Evolutionary conservation across 1,140 invertebrate species (phyloP).

Genomic region (Leptoteleia sp.): DNA sequence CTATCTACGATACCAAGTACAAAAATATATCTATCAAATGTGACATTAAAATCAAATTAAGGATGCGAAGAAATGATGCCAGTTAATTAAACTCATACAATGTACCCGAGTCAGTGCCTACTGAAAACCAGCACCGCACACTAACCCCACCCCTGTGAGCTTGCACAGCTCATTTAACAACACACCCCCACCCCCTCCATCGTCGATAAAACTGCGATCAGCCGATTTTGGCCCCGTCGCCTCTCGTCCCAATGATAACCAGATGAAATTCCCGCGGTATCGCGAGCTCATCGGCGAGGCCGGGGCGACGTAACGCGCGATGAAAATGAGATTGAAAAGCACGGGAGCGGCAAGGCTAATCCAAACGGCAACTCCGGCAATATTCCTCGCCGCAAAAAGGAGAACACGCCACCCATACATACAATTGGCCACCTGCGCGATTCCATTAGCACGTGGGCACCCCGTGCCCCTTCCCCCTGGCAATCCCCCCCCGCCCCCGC

Average conservation of each 20-base stretch:
- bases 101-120: too few species aligned
- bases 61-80: too few species aligned
- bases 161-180: constrained; percentile 1
- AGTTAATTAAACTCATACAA: too few species aligned
- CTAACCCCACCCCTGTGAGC: too few species aligned
- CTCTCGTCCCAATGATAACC: background rate
- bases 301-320: constrained; percentile 19
- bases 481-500: too few species aligned
- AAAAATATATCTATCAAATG: too few species aligned
- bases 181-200: background rate
- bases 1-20: too few species aligned
- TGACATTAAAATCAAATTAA: too few species aligned
- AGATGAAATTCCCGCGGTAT: constrained; percentile 27
- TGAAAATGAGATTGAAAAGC: constrained; percentile 66
- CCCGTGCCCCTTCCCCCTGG: background rate
- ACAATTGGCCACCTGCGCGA: constrained; percentile 67
- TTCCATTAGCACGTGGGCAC: constrained; percentile 62
- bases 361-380: constrained; percentile 62
- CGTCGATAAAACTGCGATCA: constrained; percentile 12
- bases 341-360: constrained; percentile 47
- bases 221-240: constrained; percentile 1
- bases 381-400: constrained; percentile 61
- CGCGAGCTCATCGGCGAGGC: constrained; percentile 8
- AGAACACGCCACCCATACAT: constrained; percentile 31
- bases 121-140: too few species aligned